phyloP scores from a whole-genome alignment of 1,140 invertebrate species.

The Trinorchestia longiramus region DNA sequence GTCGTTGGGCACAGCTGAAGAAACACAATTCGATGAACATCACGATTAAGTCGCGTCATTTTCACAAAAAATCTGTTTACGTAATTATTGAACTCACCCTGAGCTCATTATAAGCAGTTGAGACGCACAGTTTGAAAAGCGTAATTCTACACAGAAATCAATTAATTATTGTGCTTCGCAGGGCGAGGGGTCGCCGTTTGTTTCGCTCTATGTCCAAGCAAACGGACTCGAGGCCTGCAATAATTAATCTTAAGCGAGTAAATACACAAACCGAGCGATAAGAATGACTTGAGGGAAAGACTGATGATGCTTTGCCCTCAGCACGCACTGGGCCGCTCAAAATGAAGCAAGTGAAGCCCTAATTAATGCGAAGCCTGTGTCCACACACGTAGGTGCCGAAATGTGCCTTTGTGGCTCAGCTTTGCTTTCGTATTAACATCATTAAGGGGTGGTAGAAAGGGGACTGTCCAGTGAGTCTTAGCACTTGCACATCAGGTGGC shows the following conservation, averaged over 20 bases:
- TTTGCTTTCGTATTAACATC: background rate
- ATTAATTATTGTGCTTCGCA: background rate
- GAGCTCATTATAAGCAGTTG: background rate
- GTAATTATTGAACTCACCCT: background rate
- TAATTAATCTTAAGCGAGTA: slow-evolving; percentile 27
- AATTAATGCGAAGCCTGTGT: slow-evolving; percentile 14
- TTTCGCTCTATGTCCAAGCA: background rate
- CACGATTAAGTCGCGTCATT: background rate
- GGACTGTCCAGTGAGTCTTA: background rate
- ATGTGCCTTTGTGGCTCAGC: background rate
- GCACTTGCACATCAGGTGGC: background rate
- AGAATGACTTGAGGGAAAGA: slow-evolving; percentile 36
- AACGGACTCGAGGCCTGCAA: slow-evolving; percentile 11
- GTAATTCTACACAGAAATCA: background rate
- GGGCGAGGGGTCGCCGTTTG: background rate
- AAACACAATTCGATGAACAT: background rate
- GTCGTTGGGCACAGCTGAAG: background rate
- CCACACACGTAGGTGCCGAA: background rate
- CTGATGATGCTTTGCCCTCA: background rate
- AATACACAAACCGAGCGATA: slow-evolving; percentile 24
- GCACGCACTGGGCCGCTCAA: slow-evolving; percentile 3
- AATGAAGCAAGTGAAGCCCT: background rate
- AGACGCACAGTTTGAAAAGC: background rate
- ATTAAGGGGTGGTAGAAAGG: background rate
- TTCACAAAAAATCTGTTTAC: background rate